phyloP scores from a whole-genome alignment of 2,888 invertebrate genomes.

The Campoplex nolae region DNA sequence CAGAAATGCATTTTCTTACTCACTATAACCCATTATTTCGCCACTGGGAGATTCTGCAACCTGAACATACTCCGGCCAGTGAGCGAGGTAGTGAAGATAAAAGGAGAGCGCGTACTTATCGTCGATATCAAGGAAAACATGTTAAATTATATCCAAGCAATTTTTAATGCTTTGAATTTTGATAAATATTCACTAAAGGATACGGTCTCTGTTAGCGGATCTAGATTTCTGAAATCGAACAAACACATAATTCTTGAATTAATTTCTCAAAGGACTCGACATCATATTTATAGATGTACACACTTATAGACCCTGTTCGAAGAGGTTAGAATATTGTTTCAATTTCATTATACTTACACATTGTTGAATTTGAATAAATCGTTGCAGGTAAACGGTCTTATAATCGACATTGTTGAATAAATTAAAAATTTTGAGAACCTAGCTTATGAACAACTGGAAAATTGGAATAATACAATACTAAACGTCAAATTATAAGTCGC shows the following conservation, averaged over 20 bases:
- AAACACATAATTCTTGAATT: slow-evolving; percentile 7
- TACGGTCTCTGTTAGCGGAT: slow-evolving; percentile 98
- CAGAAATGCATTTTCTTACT: slow-evolving; percentile 82
- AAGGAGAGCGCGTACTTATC: slow-evolving; percentile 93
- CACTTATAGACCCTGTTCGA: background rate
- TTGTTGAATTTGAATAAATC: slow-evolving; percentile 98
- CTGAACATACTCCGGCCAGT: slow-evolving; percentile 99
- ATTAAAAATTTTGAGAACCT: slow-evolving; percentile 25
- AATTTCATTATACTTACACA: slow-evolving; percentile 89
- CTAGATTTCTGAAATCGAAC: slow-evolving; percentile 92
- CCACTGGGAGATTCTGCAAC: slow-evolving; percentile 98
- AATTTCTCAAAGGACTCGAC: too few species aligned
- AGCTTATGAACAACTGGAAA: slow-evolving; percentile 27
- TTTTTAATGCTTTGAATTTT: background rate
- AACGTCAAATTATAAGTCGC: slow-evolving; percentile 19
- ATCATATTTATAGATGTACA: background rate
- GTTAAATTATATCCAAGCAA: background rate
- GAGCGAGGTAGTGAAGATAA: slow-evolving; percentile 98
- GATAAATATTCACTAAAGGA: slow-evolving; percentile 80
- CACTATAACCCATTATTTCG: slow-evolving; percentile 99
- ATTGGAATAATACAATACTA: slow-evolving; percentile 39
- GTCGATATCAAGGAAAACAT: slow-evolving; percentile 67
- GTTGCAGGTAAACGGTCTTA: slow-evolving; percentile 96
- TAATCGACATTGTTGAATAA: slow-evolving; percentile 90
- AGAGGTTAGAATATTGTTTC: slow-evolving; percentile 45